A percentile compares a stretch with the other conserved stretches of the same genome.
Evolutionary conservation across 2,797 vertebrate species (phyloP).

Genomic region (Hyperoplus immaculatus): DNA sequence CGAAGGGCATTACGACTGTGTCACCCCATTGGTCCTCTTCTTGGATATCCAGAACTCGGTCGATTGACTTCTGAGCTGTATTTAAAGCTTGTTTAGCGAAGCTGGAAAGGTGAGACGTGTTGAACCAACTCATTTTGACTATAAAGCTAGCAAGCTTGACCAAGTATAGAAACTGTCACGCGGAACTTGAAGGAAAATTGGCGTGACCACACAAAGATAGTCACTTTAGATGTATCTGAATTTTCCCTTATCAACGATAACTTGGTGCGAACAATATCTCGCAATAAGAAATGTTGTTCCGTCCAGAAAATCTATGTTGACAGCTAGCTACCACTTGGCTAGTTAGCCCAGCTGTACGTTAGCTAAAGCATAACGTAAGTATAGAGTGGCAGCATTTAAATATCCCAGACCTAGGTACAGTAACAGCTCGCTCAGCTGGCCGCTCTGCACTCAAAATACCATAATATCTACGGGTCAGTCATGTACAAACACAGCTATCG

Average conservation of each 20-base stretch:
- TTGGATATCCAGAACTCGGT: conserved; percentile 97
- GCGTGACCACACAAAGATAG: conserved; percentile 12
- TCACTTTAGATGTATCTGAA: conserved; percentile 20
- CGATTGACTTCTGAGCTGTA: conserved; percentile 98
- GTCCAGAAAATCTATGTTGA: conserved; percentile 31
- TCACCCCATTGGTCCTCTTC: conserved; percentile 94
- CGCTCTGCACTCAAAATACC: conserved; percentile 18
- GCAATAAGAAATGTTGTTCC: not conserved
- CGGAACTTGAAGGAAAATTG: not conserved
- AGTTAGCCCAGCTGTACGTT: conserved; percentile 42
- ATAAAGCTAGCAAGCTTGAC: conserved; percentile 29
- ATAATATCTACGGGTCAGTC: conserved; percentile 2
- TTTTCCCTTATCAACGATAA: conserved; percentile 8
- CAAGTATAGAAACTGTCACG: conserved; percentile 15
- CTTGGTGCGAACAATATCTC: not conserved
- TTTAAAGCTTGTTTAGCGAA: conserved; percentile 99
- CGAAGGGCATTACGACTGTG: conserved; percentile 83
- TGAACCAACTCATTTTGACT: conserved; percentile 96
- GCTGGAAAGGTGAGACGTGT: conserved; percentile 95
- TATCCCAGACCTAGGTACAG: conserved; percentile 15
- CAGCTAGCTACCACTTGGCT: conserved; percentile 27
- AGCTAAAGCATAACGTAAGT: conserved; percentile 35
- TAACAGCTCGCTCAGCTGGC: conserved; percentile 28
- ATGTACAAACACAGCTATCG: not conserved
- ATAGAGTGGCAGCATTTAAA: not conserved